Conservation (phyloP, 1,140 invertebrate species). For the Littorina saxatilis region DNA sequence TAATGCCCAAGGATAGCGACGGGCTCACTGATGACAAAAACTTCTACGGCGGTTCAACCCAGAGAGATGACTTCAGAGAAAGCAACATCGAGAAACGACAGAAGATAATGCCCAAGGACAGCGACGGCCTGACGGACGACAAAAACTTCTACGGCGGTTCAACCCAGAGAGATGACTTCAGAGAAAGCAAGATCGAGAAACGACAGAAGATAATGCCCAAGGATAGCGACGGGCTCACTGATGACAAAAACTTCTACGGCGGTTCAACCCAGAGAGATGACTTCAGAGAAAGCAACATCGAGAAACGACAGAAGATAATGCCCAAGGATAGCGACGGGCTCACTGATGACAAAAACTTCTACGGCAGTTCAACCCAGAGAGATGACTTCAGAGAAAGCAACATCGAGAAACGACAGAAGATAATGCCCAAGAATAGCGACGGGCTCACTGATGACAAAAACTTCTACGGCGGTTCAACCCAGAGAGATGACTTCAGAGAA, state of each 20-base stretch:
- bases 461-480: background rate
- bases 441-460: background rate
- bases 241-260: background rate
- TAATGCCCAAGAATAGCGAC: background rate
- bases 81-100: background rate
- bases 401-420: background rate
- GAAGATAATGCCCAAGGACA: background rate
- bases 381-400: constrained; percentile 10
- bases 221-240: background rate
- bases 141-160: background rate
- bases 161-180: background rate
- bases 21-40: background rate
- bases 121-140: background rate
- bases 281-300: background rate
- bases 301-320: background rate
- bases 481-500: background rate
- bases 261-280: background rate
- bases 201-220: background rate
- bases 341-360: background rate
- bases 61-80: background rate
- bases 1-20: background rate
- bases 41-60: background rate
- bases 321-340: background rate
- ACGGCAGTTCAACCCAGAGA: background rate
- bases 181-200: background rate